These are phyloP conservation scores for Caranx ignobilis DNA, from an alignment of 2,113 vertebrate species.

Conservation along the genomic window DNA sequence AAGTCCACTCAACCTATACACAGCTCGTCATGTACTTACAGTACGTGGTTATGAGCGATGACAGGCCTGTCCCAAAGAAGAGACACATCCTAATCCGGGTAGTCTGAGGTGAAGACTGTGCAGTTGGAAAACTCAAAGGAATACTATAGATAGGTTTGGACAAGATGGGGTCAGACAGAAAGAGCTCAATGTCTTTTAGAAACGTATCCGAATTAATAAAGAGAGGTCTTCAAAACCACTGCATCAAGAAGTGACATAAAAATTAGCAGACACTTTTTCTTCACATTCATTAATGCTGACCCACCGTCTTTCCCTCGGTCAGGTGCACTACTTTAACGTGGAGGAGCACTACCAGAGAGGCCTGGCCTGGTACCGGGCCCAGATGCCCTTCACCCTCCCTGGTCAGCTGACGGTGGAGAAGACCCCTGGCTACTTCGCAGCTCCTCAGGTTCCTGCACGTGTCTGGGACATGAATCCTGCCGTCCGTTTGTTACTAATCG, in stretches of 20 bases:
- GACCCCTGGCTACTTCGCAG: conserved; percentile 87
- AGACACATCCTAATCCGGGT: neutral
- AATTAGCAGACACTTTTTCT: too few species aligned
- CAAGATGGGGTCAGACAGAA: conserved; percentile 16
- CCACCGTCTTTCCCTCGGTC: neutral
- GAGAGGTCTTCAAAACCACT: neutral
- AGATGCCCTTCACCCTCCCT: conserved; percentile 83
- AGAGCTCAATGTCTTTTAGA: neutral
- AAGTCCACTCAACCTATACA: conserved; percentile 4
- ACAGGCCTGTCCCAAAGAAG: conserved; percentile 4
- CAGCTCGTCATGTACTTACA: neutral
- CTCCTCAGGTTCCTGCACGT: conserved; percentile 79
- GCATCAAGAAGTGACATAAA: neutral
- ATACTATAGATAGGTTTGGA: conserved; percentile 19
- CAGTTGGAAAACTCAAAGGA: conserved; percentile 4
- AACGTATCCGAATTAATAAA: neutral
- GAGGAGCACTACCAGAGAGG: conserved; percentile 86
- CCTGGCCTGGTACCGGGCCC: conserved; percentile 85
- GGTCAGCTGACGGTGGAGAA: conserved; percentile 87
- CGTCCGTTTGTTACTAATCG: conserved; percentile 84
- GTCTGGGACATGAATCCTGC: conserved; percentile 81
- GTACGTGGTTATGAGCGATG: conserved; percentile 17
- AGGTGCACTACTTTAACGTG: conserved; percentile 88
- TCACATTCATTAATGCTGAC: neutral
- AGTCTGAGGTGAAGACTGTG: conserved; percentile 8